Base-by-base conservation (phyloP, 2,113 vertebrate genomes). In the Meles meles region DNA sequence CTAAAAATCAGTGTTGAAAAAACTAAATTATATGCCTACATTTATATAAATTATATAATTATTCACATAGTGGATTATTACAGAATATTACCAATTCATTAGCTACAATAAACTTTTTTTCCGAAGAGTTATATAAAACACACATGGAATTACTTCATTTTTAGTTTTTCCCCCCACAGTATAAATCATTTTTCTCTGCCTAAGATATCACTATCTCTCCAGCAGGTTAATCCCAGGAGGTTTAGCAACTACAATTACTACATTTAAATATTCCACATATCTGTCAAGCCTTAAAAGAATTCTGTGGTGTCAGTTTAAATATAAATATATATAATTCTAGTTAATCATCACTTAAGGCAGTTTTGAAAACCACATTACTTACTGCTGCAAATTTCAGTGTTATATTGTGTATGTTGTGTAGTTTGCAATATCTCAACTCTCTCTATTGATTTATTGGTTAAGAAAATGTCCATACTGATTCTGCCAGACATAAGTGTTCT, bases 291-390 rank as follows among this genome's bases (percentile, higher is more conserved):
- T 99, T 98, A 98, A 98, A 99, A 99, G 98, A 98, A 98, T 98
- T 99, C 98, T 98, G 98, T 98, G 97, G 98, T 99, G 98, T 99
- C 98, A 99, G 98, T 98, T 99, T 98, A 98, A 99, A 98, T 99
- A 99, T 98, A 99, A 99, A 99, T 99, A 99, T 98, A 98, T 99
- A 98, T 98, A 99, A 98, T 99, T 98, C 98, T 95, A 98, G 97
- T 98, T 99, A 99, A 98, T 98, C 98, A 98, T 98, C 98, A 98
- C 98, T 99, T 98, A 98, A 98, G 94, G 98, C 97, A 98, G 98
- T 98, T 98, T 98, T 98, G 98, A 99, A 99, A 99, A 98, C 98
- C 97, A 94, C 92, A 97, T 98, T 98, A 98, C 97, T 98, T 98
- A 97, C 97, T 98, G 96, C 86, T 88, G 79, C 93, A 98, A 25